phyloP scores from a whole-genome alignment of 2,113 vertebrate species.

The Trogon surrucura region DNA sequence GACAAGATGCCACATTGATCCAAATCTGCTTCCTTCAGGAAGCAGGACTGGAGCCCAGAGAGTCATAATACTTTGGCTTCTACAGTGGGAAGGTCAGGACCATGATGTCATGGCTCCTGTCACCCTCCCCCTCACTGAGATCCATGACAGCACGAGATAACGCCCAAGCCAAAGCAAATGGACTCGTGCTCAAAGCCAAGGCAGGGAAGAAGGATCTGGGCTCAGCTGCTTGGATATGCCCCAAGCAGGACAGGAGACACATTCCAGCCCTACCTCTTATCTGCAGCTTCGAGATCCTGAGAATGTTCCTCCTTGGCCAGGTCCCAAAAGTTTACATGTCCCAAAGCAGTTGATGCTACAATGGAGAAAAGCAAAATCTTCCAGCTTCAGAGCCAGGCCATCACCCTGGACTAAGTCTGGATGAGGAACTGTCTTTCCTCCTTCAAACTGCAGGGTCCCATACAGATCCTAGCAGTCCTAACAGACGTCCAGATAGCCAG shows the following conservation, averaged over 20 bases:
- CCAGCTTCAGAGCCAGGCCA: neutral
- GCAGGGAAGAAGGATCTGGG: neutral
- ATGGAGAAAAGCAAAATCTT: neutral
- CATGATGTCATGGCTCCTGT: neutral
- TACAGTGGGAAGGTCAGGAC: neutral
- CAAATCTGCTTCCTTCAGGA: neutral
- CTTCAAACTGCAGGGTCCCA: neutral
- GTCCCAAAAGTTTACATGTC: neutral
- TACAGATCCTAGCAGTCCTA: neutral
- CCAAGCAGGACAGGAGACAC: neutral
- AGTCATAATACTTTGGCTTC: neutral
- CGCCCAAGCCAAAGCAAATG: neutral
- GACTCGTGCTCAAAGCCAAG: neutral
- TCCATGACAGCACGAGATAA: neutral
- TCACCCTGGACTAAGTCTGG: neutral
- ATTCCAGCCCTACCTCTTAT: slow-evolving; percentile 23
- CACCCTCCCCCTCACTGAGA: neutral
- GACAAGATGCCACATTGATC: rapidly evolving
- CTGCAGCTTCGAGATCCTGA: slow-evolving; percentile 19
- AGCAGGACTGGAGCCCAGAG: neutral
- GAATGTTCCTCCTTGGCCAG: neutral
- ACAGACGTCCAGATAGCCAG: neutral
- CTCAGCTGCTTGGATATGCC: neutral
- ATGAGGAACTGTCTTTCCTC: neutral
- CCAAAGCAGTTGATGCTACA: neutral